These are phyloP conservation scores for Hedychridium roseum DNA, from an alignment of 2,888 invertebrate species.

Conservation along the genomic window DNA sequence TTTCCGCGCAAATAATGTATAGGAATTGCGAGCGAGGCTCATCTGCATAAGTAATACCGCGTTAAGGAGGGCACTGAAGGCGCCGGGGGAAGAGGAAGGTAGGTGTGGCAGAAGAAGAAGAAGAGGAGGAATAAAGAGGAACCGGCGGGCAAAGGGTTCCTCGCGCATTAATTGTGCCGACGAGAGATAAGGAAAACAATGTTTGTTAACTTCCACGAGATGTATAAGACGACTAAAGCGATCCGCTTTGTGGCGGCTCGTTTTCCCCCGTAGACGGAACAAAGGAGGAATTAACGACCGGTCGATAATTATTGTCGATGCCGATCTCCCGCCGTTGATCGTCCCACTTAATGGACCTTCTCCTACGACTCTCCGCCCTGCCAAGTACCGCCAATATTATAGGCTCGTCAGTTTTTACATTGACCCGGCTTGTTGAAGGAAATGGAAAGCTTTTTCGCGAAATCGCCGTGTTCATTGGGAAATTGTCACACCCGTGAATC, in stretches of 20 bases:
- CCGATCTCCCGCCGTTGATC: constrained; percentile 23
- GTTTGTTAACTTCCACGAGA: constrained; percentile 56
- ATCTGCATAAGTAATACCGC: constrained; percentile 63
- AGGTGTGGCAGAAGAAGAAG: constrained; percentile 14
- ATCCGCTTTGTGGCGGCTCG: constrained; percentile 46
- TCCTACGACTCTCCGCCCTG: constrained; percentile 14
- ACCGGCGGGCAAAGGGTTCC: constrained; percentile 51
- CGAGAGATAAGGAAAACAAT: constrained; percentile 56
- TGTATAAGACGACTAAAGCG: constrained; percentile 46
- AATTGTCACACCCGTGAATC: constrained; percentile 44
- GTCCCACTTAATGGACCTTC: constrained; percentile 20
- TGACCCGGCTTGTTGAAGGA: constrained; percentile 14
- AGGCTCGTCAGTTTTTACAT: constrained; percentile 15
- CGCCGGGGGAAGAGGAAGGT: constrained; percentile 25
- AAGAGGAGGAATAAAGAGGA: constrained; percentile 23
- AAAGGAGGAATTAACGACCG: constrained; percentile 49
- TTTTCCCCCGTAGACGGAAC: constrained; percentile 37
- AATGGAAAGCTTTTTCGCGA: constrained; percentile 12
- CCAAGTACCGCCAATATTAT: not conserved
- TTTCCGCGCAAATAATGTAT: constrained; percentile 61
- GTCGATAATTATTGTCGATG: constrained; percentile 51
- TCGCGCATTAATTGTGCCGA: constrained; percentile 56
- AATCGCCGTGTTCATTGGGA: constrained; percentile 26
- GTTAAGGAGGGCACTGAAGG: constrained; percentile 60
- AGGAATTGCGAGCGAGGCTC: constrained; percentile 59